Evolutionary conservation across 2,113 vertebrate genomes (phyloP).

Genomic region (Carlito syrichta): DNA sequence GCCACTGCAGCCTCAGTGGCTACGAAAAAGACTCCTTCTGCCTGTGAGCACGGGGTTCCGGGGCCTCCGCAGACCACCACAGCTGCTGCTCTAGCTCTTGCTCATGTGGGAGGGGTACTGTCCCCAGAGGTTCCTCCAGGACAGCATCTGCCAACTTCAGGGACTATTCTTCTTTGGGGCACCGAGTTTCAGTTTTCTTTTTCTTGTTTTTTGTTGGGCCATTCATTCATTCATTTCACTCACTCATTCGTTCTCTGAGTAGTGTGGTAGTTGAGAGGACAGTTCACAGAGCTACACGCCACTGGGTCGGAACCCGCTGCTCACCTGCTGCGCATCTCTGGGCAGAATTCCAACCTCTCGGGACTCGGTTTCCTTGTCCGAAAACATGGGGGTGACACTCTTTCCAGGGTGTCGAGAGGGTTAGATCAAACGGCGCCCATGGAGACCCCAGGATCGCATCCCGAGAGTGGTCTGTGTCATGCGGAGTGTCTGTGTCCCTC

Average conservation of each 20-base stretch:
- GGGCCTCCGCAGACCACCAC: rapidly evolving
- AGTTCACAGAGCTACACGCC: background rate
- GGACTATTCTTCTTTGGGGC: background rate
- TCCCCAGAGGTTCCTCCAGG: rapidly evolving
- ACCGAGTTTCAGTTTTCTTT: background rate
- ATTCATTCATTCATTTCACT: background rate
- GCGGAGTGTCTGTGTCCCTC: background rate
- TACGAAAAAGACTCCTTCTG: background rate
- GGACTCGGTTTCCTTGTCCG: background rate
- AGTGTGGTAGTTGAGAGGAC: background rate
- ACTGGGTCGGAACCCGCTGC: background rate
- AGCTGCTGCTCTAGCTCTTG: background rate
- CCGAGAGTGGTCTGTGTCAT: background rate
- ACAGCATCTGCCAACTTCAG: rapidly evolving
- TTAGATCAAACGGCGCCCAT: rapidly evolving
- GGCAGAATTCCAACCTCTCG: background rate
- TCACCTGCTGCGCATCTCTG: background rate
- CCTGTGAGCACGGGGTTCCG: background rate
- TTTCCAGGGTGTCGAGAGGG: background rate
- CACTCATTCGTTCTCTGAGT: background rate
- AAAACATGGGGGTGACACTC: background rate
- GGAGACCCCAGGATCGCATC: background rate
- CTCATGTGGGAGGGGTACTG: rapidly evolving
- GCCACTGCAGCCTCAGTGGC: background rate
- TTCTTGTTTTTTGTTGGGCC: background rate